phyloP scores from a whole-genome alignment of 2,888 invertebrate genomes.

The Exocentrus adspersus region DNA sequence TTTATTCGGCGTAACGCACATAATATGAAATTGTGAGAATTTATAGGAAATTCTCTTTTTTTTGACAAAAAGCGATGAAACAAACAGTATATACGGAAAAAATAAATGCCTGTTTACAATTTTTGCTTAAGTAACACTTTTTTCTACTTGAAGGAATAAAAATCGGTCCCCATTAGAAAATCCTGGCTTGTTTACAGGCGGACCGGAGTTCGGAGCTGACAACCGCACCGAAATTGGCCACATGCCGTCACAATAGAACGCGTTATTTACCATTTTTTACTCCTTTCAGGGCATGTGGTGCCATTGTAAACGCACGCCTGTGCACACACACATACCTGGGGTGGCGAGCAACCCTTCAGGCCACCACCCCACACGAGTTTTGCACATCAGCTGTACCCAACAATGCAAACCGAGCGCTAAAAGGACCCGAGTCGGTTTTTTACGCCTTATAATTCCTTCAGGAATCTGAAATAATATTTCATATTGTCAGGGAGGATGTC shows the following conservation, averaged over 20 bases:
- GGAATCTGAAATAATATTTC: slow-evolving; percentile 58
- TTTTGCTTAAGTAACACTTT: too few species aligned
- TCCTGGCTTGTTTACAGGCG: slow-evolving; percentile 2
- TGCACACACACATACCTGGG: slow-evolving; percentile 53
- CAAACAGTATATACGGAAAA: too few species aligned
- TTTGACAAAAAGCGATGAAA: too few species aligned
- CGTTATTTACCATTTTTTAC: slow-evolving; percentile 59
- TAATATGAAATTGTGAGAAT: too few species aligned
- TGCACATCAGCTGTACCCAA: slow-evolving; percentile 60
- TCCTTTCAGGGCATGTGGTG: slow-evolving; percentile 56
- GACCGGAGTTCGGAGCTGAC: not conserved
- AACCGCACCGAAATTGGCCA: slow-evolving; percentile 49
- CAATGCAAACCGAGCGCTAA: slow-evolving; percentile 47
- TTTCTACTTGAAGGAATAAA: too few species aligned
- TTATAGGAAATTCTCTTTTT: too few species aligned
- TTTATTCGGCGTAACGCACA: not conserved
- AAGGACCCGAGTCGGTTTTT: slow-evolving; percentile 39
- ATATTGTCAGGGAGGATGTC: slow-evolving; percentile 55
- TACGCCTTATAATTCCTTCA: slow-evolving; percentile 40
- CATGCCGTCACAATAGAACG: slow-evolving; percentile 57
- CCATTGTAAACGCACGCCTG: slow-evolving; percentile 55
- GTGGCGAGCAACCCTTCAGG: slow-evolving; percentile 55
- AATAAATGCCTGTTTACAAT: too few species aligned
- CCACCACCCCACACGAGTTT: slow-evolving; percentile 47
- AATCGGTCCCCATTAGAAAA: not conserved